Base-by-base conservation (phyloP, 2,113 vertebrate species). In the Lethenteron camtschaticum region DNA sequence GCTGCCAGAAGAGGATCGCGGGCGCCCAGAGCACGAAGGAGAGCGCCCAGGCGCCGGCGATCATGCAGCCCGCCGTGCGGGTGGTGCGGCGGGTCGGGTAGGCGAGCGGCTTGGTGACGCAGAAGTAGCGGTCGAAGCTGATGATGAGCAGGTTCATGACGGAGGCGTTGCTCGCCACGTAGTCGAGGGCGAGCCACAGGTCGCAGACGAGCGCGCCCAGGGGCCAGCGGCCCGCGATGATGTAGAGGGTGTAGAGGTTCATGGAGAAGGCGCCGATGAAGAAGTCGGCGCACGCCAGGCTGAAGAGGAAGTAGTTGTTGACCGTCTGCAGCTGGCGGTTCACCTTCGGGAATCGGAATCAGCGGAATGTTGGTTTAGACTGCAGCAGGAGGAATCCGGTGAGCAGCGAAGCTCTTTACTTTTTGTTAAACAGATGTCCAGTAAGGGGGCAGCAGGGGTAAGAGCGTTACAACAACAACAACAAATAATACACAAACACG, bases 71-170 rank as follows among this genome's bases (percentile, higher is more conserved):
- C 8, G 94, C 94, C 91, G 95, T 99, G 80, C 96, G 96, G 12
- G 90, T 99, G 77, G 94, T 99, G 73, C 94, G 71, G 81, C 86
- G 95, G 70, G 96, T 88, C 0, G 94, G 94, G 16, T 99, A 99
- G 3, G 87, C 90, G 74, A 99, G 86, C 4, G 94, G 94, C 75
- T 99, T 97, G 57, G 94, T 99, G 77, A 99, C 94, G 70, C 94
- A 99, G 77, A 99, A 97, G 70, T 92, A 99, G 72, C 94, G 84
- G 79, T 99, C 94, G 74, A 99, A 99, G 79, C 94, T 97, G 79
- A 99, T 99, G 59, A 99, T 97, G 73, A 99, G 88, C 55, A 99
- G 85, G 75, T 99, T 99, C 94, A 99, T 99, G 69, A 99, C 94
- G 0, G 94, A 99, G 2, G 94, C 94, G 0, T 99, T 99, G 81